Conservation (phyloP, 2,888 invertebrate species). For the Achlya flavicornis region DNA sequence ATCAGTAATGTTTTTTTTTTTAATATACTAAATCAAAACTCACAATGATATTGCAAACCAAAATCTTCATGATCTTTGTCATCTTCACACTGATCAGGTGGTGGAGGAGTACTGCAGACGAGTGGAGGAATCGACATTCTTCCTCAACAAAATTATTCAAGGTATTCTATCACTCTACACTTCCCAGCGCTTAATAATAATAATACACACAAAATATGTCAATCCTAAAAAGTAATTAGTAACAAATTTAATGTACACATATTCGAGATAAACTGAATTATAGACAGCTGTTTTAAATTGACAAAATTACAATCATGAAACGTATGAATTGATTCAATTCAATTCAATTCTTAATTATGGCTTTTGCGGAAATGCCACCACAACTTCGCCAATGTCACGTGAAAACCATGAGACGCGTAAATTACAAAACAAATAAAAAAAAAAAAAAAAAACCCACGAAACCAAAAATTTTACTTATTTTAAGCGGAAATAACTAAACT, state of each 20-base stretch:
- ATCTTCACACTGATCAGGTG: conserved; percentile 86
- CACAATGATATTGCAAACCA: conserved; percentile 73
- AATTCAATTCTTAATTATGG: no score
- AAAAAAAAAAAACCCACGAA: no score
- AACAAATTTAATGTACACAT: not conserved
- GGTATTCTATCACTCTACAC: conserved; percentile 31
- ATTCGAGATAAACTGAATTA: conserved; percentile 29
- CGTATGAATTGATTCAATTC: conserved; percentile 20
- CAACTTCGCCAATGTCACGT: no score
- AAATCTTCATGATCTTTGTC: conserved; percentile 84
- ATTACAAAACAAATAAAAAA: no score
- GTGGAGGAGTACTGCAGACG: conserved; percentile 87
- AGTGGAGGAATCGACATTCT: conserved; percentile 87
- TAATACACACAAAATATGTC: conserved; percentile 7
- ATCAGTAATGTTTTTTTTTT: conserved; percentile 14
- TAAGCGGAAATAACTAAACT: no score
- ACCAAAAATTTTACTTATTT: no score
- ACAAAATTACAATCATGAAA: conserved; percentile 54
- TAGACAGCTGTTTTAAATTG: conserved; percentile 76
- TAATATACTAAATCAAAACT: conserved; percentile 37
- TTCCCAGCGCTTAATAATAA: conserved; percentile 33
- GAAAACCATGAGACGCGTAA: no score
- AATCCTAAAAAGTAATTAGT: not conserved
- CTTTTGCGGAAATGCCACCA: no score
- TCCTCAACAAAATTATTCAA: conserved; percentile 38